Conservation (phyloP, 1,140 invertebrate genomes). For the Hyles euphorbiae region DNA sequence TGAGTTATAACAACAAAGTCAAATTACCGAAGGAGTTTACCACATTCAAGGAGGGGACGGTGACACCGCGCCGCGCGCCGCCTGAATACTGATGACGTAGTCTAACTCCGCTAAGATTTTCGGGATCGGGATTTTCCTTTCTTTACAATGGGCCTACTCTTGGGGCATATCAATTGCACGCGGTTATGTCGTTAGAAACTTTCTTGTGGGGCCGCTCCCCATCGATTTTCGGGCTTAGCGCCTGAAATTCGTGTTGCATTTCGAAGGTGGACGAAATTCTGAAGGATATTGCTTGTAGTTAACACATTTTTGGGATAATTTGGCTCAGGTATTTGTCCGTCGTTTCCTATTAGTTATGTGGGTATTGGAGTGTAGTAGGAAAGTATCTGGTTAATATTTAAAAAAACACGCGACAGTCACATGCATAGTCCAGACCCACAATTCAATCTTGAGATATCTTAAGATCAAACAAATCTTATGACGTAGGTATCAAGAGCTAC, state of each 20-base stretch:
- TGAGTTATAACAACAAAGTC: slow-evolving; percentile 75
- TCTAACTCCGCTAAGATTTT: slow-evolving; percentile 72
- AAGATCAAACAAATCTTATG: too few species aligned
- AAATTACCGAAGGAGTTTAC: slow-evolving; percentile 73
- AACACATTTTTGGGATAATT: background rate
- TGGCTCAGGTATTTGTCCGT: background rate
- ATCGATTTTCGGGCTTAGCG: slow-evolving; percentile 67
- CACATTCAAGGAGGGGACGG: slow-evolving; percentile 37
- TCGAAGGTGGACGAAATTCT: too few species aligned
- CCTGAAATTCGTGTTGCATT: slow-evolving; percentile 17
- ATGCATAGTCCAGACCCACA: too few species aligned
- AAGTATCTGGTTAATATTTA: too few species aligned
- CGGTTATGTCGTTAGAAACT: slow-evolving; percentile 75
- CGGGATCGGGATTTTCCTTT: slow-evolving; percentile 73
- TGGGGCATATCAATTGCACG: slow-evolving; percentile 74
- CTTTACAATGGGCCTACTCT: slow-evolving; percentile 74
- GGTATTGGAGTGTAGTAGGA: too few species aligned
- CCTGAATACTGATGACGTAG: slow-evolving; percentile 64
- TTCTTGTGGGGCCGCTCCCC: slow-evolving; percentile 47
- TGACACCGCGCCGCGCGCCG: slow-evolving; percentile 53
- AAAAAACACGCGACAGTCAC: too few species aligned
- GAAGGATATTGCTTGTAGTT: background rate
- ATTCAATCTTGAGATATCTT: too few species aligned
- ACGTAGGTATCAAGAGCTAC: too few species aligned
- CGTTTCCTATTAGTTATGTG: too few species aligned